These are phyloP conservation scores for Muscidifurax raptorellus DNA, from an alignment of 1,140 invertebrate species.

Conservation along the genomic window DNA sequence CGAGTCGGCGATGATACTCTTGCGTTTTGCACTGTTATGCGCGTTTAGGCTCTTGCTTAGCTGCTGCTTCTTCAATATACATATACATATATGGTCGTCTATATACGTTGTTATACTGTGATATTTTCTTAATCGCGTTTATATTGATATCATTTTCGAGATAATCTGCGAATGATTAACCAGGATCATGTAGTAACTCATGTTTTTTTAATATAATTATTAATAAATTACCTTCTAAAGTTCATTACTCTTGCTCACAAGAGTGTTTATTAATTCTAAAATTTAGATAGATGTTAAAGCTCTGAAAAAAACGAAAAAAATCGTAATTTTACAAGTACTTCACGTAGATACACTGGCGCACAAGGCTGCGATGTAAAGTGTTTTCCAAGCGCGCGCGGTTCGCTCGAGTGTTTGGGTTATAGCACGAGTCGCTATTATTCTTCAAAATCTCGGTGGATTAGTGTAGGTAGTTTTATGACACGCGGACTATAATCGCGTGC, in stretches of 20 bases:
- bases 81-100: too few species aligned
- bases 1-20: background rate
- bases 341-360: background rate
- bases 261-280: too few species aligned
- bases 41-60: background rate
- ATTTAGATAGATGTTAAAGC: too few species aligned
- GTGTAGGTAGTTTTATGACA: slow-evolving; percentile 43
- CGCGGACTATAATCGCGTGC: slow-evolving; percentile 51
- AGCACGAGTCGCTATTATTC: slow-evolving; percentile 47
- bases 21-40: background rate
- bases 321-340: background rate
- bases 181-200: too few species aligned
- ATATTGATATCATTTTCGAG: background rate
- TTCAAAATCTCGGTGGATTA: slow-evolving; percentile 53
- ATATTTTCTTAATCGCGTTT: background rate
- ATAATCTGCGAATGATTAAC: too few species aligned
- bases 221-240: too few species aligned
- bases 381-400: slow-evolving; percentile 61
- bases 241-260: too few species aligned
- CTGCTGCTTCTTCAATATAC: too few species aligned
- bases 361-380: slow-evolving; percentile 46
- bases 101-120: too few species aligned
- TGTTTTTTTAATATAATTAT: too few species aligned
- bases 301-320: too few species aligned
- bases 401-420: slow-evolving; percentile 67